These are phyloP conservation scores for Octomys mimax DNA, from an alignment of 2,797 vertebrate species.

Conservation along the genomic window DNA sequence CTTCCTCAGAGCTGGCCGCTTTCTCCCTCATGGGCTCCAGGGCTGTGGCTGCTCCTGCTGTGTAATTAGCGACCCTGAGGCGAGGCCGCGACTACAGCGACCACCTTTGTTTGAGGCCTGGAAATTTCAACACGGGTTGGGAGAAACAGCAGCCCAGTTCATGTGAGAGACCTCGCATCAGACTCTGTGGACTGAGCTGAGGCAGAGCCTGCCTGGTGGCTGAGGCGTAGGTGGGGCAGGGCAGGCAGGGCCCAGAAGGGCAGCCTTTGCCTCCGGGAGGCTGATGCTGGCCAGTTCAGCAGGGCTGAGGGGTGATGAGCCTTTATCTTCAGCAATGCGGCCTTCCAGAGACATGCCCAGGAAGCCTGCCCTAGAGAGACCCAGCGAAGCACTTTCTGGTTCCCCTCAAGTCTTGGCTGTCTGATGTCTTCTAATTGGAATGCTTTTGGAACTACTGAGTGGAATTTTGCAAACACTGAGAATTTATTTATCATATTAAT, in stretches of 20 bases:
- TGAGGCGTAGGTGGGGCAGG: not conserved
- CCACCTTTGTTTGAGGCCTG: slow-evolving; percentile 77
- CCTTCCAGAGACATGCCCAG: not conserved
- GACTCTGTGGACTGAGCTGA: not conserved
- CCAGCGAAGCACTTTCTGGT: not conserved
- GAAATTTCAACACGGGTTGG: slow-evolving; percentile 73
- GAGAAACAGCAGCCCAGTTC: slow-evolving; percentile 75
- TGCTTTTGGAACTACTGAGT: not conserved
- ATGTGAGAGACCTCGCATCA: slow-evolving; percentile 43
- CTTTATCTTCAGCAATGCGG: not conserved
- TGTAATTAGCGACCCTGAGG: slow-evolving; percentile 75
- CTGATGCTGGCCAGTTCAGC: fast-evolving
- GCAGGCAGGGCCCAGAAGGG: not conserved
- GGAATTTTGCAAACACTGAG: not conserved
- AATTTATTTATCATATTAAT: not conserved
- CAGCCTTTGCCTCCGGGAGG: not conserved
- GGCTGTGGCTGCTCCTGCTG: slow-evolving; percentile 34
- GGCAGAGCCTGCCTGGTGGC: slow-evolving; percentile 20
- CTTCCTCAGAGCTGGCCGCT: not conserved
- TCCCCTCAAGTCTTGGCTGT: not conserved
- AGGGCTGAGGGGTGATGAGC: no score
- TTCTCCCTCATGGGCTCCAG: not conserved
- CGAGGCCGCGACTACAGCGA: slow-evolving; percentile 69
- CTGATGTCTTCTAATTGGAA: not conserved
- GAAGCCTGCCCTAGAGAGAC: not conserved